Conservation (phyloP, 2,888 invertebrate species). For the Xestoiulus laeticollis region DNA sequence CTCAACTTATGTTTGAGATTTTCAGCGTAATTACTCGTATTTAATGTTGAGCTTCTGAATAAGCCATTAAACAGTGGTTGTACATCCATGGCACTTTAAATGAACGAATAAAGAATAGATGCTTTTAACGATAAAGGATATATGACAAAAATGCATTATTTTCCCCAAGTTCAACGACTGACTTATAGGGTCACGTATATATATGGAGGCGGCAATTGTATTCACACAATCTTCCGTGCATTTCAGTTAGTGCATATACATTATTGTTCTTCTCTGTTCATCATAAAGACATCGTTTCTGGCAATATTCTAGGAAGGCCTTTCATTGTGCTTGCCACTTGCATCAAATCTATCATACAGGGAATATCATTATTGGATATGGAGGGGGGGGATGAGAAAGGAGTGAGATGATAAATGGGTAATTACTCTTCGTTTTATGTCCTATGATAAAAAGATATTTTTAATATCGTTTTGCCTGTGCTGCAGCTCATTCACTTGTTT, state of each 20-base stretch:
- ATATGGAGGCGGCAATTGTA: background rate
- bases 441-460: background rate
- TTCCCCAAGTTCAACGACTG: background rate
- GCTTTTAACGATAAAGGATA: background rate
- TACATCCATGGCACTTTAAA: background rate
- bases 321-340: background rate
- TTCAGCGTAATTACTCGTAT: no score
- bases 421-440: background rate
- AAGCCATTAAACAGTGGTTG: no score
- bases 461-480: background rate
- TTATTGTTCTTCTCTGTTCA: background rate
- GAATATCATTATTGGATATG: background rate
- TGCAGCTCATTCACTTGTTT: background rate
- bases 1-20: background rate
- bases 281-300: conserved; percentile 1
- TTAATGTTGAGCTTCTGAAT: no score
- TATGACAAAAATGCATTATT: background rate
- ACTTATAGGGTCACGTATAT: background rate
- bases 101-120: background rate
- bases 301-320: background rate
- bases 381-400: background rate
- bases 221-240: background rate
- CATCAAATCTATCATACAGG: background rate
- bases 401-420: conserved; percentile 1
- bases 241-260: background rate